Percentiles rank a stretch among this genome's conserved stretches.
Conservation (phyloP, 2,888 invertebrate genomes). For the Sarcophaga variegata region DNA sequence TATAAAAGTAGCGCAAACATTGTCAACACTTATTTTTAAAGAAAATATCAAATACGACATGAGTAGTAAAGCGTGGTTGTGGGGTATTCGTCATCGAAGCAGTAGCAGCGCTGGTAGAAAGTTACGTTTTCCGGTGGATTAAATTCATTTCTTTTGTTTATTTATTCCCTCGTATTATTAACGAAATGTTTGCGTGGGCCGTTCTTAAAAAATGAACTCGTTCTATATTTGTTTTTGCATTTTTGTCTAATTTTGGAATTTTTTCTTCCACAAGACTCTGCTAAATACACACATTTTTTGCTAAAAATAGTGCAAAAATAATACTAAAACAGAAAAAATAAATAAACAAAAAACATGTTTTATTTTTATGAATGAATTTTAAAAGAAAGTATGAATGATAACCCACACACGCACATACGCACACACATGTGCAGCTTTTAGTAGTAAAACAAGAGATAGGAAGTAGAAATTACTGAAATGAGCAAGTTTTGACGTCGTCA, state of each 20-base stretch:
- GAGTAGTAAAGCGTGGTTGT: background rate
- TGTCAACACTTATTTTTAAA: background rate
- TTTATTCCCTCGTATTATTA: background rate
- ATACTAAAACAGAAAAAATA: background rate
- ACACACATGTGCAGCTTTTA: background rate
- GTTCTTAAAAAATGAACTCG: background rate
- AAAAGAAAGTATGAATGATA: conserved; percentile 5
- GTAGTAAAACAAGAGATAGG: background rate
- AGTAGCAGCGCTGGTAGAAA: conserved; percentile 5
- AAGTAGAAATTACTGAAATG: background rate
- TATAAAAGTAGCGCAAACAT: background rate
- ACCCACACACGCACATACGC: background rate
- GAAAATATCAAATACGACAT: background rate
- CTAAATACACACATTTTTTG: background rate
- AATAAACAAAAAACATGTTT: conserved; percentile 6
- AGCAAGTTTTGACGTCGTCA: background rate
- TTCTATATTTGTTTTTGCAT: conserved; percentile 24
- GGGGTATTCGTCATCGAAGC: background rate
- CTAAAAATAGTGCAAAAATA: background rate
- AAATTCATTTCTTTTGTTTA: conserved; percentile 14
- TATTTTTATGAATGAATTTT: conserved; percentile 47
- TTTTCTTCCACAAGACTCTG: background rate
- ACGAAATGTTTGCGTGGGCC: background rate
- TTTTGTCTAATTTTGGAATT: conserved; percentile 22
- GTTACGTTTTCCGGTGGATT: conserved; percentile 37